Conservation (phyloP, 2,113 vertebrate genomes). For the Terrapene triunguis region DNA sequence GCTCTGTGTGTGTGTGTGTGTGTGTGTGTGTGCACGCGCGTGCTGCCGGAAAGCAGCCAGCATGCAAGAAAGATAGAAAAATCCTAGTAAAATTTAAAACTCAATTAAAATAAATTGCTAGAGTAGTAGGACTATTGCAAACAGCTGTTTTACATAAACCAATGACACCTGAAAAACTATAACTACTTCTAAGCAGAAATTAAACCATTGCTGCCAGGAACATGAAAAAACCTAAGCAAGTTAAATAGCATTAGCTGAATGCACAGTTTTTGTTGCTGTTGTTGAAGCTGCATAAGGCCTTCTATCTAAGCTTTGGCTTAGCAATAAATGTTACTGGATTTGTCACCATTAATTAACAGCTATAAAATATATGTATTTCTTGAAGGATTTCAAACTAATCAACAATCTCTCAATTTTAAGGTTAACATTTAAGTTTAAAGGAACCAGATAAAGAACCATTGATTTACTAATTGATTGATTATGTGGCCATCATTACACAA, state of each 20-base stretch:
- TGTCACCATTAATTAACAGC: background rate
- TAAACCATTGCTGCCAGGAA: background rate
- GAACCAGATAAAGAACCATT: background rate
- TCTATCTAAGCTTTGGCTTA: background rate
- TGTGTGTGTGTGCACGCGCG: background rate
- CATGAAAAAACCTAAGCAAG: background rate
- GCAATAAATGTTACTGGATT: background rate
- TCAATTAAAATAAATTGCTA: background rate
- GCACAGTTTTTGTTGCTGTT: background rate
- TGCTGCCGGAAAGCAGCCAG: fast-evolving
- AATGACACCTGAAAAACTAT: background rate
- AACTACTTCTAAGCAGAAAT: background rate
- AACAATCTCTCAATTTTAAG: background rate
- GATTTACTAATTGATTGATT: background rate
- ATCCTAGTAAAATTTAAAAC: background rate
- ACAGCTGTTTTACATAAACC: background rate
- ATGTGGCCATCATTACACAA: background rate
- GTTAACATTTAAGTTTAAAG: background rate
- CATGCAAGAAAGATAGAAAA: background rate
- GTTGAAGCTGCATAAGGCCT: background rate
- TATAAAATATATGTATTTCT: background rate
- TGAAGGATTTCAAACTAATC: background rate
- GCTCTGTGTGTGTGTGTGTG: background rate
- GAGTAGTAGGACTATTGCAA: background rate
- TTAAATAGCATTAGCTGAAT: background rate